Evolutionary conservation across 2,113 vertebrate species (phyloP), one percentile per base, ranked within the genome.

Genomic region (Ceyx cyanopectus): DNA sequence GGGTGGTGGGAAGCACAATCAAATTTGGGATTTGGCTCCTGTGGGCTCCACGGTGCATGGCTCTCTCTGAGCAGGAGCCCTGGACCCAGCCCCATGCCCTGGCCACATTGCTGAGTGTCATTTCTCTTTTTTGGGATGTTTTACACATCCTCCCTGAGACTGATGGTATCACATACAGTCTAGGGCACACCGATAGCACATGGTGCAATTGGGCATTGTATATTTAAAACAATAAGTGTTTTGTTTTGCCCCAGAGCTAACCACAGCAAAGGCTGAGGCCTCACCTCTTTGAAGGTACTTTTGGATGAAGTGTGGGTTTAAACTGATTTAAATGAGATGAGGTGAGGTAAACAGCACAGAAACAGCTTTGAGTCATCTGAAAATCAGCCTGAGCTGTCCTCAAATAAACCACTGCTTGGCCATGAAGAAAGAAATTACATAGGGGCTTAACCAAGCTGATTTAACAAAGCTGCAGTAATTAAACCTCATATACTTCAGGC

Each of bases 401-500:
- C 93, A 94, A 51, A 94, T 95, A 95, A 94, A 92, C 94, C 90
- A 89, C 63, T 89, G 32, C 90, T 81, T 73, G 80, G 88, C 76
- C 85, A 76, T 67, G 80, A 93, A 95, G 88, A 96, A 93, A 86
- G 90, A 88, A 92, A 96, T 95, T 96, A 94, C 69, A 78, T 88
- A 96, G 77, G 73, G 73, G 73, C 80, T 96, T 95, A 96, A 86
- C 79, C 0, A 27, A 88, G 88, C 94, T 96, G 92, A 94, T 96
- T 94, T 95, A 95, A 96, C 90, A 93, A 95, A 95, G 93, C 96
- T 78, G 61, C 85, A 93, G 92, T 96, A 96, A 96, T 96, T 96
- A 96, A 95, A 90, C 85, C 85, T 96, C 85, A 57, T 40, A 45
- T 65, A 86, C 85, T 93, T 94, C 78, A 86, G 90, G 83, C 85